Percentiles rank a stretch among this genome's conserved stretches.
Evolutionary conservation across 2,797 vertebrate species (phyloP).

Genomic region (Microctenopoma lineatum): DNA sequence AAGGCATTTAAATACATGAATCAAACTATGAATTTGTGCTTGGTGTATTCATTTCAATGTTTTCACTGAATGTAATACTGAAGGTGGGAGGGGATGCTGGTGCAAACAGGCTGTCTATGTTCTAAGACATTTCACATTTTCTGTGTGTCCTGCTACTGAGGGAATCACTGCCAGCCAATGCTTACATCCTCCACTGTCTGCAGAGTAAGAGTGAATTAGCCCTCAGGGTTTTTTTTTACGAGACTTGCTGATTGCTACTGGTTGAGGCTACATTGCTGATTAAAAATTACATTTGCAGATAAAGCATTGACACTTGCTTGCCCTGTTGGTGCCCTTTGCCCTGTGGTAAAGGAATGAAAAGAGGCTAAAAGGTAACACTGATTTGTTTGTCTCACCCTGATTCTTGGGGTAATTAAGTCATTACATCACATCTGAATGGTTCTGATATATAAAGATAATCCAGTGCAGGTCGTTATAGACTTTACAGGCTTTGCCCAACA

Average conservation of each 20-base stretch:
- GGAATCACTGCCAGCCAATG: background rate
- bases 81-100: slow-evolving; percentile 13
- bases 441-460: slow-evolving; percentile 1
- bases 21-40: slow-evolving; percentile 1
- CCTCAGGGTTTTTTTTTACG: slow-evolving; percentile 1
- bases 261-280: slow-evolving; percentile 12
- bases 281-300: slow-evolving; percentile 17
- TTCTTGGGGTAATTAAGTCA: background rate
- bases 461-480: slow-evolving; percentile 5
- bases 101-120: background rate
- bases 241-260: background rate
- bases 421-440: background rate
- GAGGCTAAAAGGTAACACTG: slow-evolving; percentile 24
- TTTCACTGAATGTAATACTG: background rate
- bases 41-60: background rate
- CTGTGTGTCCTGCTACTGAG: background rate
- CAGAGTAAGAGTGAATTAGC: background rate
- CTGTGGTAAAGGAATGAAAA: slow-evolving; percentile 13
- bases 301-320: slow-evolving; percentile 7
- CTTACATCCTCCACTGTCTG: slow-evolving; percentile 1
- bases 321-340: slow-evolving; percentile 4
- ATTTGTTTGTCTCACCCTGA: background rate
- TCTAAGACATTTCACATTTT: background rate
- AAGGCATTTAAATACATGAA: background rate
- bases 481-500: slow-evolving; percentile 3